Evolutionary conservation across 2,113 vertebrate species (phyloP).

Genomic region (Callocephalon fimbriatum): DNA sequence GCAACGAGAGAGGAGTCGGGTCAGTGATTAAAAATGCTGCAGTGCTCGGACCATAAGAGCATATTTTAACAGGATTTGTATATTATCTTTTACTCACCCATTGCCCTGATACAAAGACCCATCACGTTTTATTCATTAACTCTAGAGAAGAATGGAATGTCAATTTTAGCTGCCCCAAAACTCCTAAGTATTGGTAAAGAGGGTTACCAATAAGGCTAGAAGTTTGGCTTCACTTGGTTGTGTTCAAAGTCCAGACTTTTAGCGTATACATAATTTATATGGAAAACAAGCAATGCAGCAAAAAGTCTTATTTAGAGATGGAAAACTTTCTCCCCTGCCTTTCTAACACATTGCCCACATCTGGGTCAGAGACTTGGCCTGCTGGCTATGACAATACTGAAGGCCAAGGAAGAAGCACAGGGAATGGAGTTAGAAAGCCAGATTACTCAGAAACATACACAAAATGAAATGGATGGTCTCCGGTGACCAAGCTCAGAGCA

Average conservation of each 20-base stretch:
- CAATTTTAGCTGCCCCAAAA: not conserved
- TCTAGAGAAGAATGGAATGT: slow-evolving; percentile 5
- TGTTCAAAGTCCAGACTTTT: not conserved
- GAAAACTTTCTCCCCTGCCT: not conserved
- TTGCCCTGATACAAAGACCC: not conserved
- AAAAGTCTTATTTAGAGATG: not conserved
- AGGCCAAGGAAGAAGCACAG: not conserved
- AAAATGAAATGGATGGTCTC: not conserved
- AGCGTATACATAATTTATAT: not conserved
- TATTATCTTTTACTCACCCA: not conserved
- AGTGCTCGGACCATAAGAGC: slow-evolving; percentile 23
- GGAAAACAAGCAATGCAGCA: not conserved
- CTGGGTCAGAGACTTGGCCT: not conserved
- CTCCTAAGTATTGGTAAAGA: not conserved
- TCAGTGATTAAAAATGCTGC: slow-evolving; percentile 35
- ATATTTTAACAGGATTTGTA: not conserved
- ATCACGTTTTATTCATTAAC: not conserved
- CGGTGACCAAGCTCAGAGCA: not conserved
- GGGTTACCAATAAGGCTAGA: not conserved
- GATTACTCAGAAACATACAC: not conserved
- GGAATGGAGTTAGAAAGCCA: not conserved
- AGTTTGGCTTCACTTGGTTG: not conserved
- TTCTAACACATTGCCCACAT: not conserved
- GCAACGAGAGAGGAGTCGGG: not conserved
- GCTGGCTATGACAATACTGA: not conserved